Percentiles rank a stretch among this genome's conserved stretches.
Conservation (phyloP, 2,888 invertebrate genomes). For the Nymphalis polychloros region DNA sequence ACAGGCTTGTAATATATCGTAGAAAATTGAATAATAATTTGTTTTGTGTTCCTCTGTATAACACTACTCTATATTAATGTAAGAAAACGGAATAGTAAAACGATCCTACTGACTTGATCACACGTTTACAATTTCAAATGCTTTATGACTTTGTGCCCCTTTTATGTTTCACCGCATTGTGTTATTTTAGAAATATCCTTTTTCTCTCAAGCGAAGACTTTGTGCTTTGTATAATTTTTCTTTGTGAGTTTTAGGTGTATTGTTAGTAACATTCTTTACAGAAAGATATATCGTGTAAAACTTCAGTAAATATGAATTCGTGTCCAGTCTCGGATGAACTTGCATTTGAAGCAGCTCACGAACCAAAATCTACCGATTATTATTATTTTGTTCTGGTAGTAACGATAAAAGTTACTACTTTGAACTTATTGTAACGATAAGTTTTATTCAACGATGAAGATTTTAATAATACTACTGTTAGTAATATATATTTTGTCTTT, state of each 20-base stretch:
- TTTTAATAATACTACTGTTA: no score
- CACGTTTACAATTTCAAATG: constrained; percentile 6
- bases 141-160: not conserved
- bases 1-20: no score
- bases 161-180: constrained; percentile 1
- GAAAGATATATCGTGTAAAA: not conserved
- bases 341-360: constrained; percentile 10
- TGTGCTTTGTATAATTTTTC: constrained; percentile 12
- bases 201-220: constrained; percentile 1
- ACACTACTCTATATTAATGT: not conserved
- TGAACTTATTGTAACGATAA: not conserved
- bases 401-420: not conserved
- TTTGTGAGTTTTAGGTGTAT: constrained; percentile 6
- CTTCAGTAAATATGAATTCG: not conserved
- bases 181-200: constrained; percentile 1
- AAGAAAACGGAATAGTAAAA: not conserved
- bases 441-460: no score
- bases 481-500: no score
- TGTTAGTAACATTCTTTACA: constrained; percentile 7
- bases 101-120: not conserved
- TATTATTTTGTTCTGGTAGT: not conserved
- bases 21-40: not conserved
- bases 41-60: not conserved
- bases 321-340: constrained; percentile 1
- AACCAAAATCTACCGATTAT: not conserved